Evolutionary conservation across 2,888 invertebrate species (phyloP), one percentile per base, ranked within the genome.

Genomic region (Alloscopus bannaensis): DNA sequence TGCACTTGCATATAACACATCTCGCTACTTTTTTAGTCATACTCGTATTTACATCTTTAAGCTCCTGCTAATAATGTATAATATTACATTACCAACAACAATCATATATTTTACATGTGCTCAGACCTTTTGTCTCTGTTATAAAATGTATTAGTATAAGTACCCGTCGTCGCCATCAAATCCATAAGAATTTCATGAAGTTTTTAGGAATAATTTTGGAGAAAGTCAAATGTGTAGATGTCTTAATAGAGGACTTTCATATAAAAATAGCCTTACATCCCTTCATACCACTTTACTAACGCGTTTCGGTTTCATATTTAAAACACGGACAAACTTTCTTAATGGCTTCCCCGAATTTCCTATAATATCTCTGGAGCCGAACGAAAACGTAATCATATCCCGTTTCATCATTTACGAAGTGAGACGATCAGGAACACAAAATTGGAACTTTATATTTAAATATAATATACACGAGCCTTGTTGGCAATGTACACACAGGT

Each of bases 341-440:
- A 6, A 8, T 36, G 6, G 36, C 36, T 36, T 36, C 13, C 13
- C 8, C 13, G 36, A 36, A 36, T 36, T 36, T 31, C 45, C 20
- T 16, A 20, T 60, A 52, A 64, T 31, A 57, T 40, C 42, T 55
- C 52, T 55, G 40, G 66, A 36, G 66, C 50, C 52, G 40, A 60
- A 76, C 68, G 75, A 76, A 76, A 76, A 76, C 60, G 75, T 76
- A 68, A 76, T 76, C 66, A 60, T 6, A 36, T 50, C 18, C 60
- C 66, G 68, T 68, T 76, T n/a, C n/a, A 75, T 75, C 75, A 75
- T 75, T 75, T 65, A 75, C 66, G 68, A 40, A 52, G 40, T 45
- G 50, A 18, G 59, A 60, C n/a, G n/a, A n/a, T n/a, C n/a, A 55
- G 29, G 36, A 50, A 29, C 73, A 73, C 66, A 73, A 73, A 73